Conservation (phyloP, 2,113 vertebrate genomes). For the Poeciliopsis retropinna region DNA sequence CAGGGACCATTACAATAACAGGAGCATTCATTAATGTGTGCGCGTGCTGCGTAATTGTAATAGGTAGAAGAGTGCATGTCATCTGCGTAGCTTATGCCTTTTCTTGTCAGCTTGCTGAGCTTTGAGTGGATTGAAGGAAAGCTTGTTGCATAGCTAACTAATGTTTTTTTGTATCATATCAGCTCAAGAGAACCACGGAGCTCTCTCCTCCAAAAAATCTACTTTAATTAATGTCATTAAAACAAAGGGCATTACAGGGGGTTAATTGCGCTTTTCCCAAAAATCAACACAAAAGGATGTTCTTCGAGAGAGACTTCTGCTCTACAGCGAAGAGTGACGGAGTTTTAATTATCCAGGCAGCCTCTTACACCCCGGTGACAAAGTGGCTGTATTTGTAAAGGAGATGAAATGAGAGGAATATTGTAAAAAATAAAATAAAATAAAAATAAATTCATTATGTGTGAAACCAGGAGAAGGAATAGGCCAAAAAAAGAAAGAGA, state of each 20-base stretch:
- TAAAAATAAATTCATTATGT: not conserved
- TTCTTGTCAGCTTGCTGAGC: constrained; percentile 11
- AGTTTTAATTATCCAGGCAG: constrained; percentile 59
- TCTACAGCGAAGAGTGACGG: constrained; percentile 11
- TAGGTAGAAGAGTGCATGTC: not conserved
- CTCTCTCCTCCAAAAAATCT: constrained; percentile 9
- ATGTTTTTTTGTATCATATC: not conserved
- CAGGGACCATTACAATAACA: constrained; percentile 22
- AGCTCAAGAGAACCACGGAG: constrained; percentile 11
- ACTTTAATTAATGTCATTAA: constrained; percentile 57
- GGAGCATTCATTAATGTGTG: constrained; percentile 18
- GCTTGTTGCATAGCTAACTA: not conserved
- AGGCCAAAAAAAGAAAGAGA: not conserved
- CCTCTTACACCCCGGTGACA: constrained; percentile 13
- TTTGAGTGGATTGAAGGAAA: no score
- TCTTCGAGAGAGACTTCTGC: constrained; percentile 25
- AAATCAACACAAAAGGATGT: constrained; percentile 45
- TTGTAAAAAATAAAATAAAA: not conserved
- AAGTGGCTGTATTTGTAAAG: constrained; percentile 25
- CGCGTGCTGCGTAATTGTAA: constrained; percentile 19
- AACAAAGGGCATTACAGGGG: constrained; percentile 11
- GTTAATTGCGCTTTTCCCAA: constrained; percentile 55
- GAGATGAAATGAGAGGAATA: constrained; percentile 4
- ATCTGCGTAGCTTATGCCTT: constrained; percentile 7
- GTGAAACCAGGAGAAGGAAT: not conserved